Conservation (phyloP, 2,888 invertebrate genomes). For the Eupithecia exiguata region DNA sequence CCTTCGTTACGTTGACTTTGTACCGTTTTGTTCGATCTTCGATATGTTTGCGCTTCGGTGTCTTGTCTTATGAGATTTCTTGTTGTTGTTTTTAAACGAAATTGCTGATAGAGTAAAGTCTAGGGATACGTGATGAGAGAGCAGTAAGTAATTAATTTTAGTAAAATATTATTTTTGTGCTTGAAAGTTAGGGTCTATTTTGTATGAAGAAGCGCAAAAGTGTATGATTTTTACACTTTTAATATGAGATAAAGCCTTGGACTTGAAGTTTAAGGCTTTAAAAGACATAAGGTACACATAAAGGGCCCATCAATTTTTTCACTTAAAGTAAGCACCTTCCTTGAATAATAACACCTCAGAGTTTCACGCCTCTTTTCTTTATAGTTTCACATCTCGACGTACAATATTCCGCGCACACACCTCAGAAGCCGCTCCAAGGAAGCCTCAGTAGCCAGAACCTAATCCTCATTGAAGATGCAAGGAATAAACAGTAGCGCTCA, state of each 20-base stretch:
- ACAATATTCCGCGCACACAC: constrained; percentile 5
- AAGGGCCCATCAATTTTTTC: not conserved
- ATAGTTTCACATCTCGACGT: not conserved
- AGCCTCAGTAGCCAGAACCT: constrained; percentile 53
- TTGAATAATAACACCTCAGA: not conserved
- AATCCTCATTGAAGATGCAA: constrained; percentile 74
- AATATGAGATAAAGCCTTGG: no score
- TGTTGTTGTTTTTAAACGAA: constrained; percentile 18
- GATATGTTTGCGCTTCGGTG: constrained; percentile 48
- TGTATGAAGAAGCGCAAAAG: no score
- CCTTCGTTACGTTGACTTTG: constrained; percentile 78
- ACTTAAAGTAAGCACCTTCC: not conserved
- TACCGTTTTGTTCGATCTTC: constrained; percentile 67
- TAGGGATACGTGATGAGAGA: not conserved
- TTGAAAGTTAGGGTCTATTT: no score
- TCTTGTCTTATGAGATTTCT: constrained; percentile 38
- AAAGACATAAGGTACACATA: no score
- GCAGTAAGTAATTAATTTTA: not conserved
- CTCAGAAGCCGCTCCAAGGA: not conserved
- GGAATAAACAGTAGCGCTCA: constrained; percentile 74
- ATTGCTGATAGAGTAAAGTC: constrained; percentile 1
- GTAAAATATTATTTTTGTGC: not conserved
- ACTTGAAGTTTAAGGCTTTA: no score
- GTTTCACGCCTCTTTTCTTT: not conserved
- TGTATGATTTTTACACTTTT: no score